Evolutionary conservation across 2,888 invertebrate genomes (phyloP), one percentile per base, ranked within the genome.

Genomic region (Glyphotaelius pellucidus): DNA sequence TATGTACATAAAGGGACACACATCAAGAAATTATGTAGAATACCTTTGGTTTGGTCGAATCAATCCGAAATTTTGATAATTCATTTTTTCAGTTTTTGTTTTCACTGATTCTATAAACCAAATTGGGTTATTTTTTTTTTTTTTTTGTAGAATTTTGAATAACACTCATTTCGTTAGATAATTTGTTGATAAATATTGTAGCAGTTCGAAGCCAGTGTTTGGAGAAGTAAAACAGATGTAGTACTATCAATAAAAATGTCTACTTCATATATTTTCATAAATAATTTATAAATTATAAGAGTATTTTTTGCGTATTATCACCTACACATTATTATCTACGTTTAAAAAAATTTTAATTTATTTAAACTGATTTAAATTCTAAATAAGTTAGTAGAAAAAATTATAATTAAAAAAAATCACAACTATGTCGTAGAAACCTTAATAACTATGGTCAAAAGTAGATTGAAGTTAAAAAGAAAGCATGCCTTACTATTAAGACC

Each of bases 31-130:
- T 67, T 19, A 67, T 19, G 19, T 67, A 67, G 52, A 15, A 67
- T 67, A 67, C 52, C 52, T 67, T 67, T 67, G 52, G 52, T 67
- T 67, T 67, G 19, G 52, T 67, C 52, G 52, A 67, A 67, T 67
- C 52, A 67, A 67, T 67, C 52, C 31, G 31, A 81, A 81, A 31
- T 81, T 81, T 81, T 47, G 47, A 47, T 47, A 30, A 81, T 81
- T 19, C 15, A n/a, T 81, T 14, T 31, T 31, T 12, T 81, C 81
- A 81, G 81, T 32, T 32, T 15, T 31, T 81, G 30, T 30, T 31
- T 81, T 30, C 81, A 81, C 81, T 81, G 81, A 81, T 81, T 81
- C 31, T 81, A 81, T 31, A 81, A 81, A 32, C 81, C 81, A 32
- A n/a, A 81, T 81, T 81, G 31, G 12, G 81, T 81, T 81, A 81